Evolutionary conservation across 2,113 vertebrate genomes (phyloP).

Genomic region (Carlito syrichta): DNA sequence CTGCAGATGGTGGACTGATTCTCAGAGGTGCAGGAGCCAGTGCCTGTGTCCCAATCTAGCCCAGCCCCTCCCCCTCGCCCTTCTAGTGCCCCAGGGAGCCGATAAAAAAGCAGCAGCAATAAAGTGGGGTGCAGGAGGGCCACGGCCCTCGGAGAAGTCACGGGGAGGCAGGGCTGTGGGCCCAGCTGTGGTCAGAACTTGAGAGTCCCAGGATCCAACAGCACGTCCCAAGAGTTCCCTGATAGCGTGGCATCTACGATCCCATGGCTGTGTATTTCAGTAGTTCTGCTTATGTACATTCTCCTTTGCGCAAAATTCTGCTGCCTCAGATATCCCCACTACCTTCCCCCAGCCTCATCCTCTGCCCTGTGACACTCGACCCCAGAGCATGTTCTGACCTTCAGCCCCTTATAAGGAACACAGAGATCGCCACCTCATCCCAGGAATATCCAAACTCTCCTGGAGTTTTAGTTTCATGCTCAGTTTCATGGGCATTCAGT

Average conservation of each 20-base stretch:
- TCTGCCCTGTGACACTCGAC: neutral
- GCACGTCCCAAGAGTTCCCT: neutral
- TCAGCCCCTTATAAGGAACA: neutral
- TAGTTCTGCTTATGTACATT: neutral
- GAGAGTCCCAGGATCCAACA: neutral
- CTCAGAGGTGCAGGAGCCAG: neutral
- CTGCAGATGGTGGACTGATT: too few relatives aligned
- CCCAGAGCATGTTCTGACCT: neutral
- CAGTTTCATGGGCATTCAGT: neutral
- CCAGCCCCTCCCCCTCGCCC: neutral
- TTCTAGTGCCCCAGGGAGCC: neutral
- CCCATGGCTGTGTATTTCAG: neutral
- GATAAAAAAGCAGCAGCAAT: neutral
- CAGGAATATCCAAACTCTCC: neutral
- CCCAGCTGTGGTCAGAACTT: neutral
- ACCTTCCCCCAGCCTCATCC: neutral
- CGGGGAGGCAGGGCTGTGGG: rapidly evolving
- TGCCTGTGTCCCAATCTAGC: neutral
- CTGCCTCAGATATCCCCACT: neutral
- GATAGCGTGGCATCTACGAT: neutral
- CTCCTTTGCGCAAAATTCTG: neutral
- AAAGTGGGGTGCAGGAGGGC: too few relatives aligned
- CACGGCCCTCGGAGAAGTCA: neutral
- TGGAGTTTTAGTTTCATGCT: neutral
- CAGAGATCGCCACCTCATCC: neutral